Conservation (phyloP, 2,113 vertebrate species). For the Athene cunicularia region DNA sequence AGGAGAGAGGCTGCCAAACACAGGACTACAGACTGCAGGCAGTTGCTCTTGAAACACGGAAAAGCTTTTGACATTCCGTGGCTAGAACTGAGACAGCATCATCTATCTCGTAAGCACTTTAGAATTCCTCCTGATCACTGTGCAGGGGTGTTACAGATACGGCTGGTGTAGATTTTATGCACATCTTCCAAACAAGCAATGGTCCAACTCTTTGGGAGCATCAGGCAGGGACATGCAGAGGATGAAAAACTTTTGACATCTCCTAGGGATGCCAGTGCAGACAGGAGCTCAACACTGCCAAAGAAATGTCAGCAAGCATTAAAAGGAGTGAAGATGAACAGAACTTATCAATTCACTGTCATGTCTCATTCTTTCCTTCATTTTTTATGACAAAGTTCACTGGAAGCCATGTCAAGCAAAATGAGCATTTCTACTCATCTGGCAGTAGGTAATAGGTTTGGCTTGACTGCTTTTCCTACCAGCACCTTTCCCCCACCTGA, state of each 20-base stretch:
- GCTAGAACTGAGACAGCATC: not conserved
- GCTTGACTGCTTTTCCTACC: not conserved
- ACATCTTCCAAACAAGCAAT: not conserved
- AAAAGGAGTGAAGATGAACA: not conserved
- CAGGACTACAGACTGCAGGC: not conserved
- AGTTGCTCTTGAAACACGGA: fast-evolving
- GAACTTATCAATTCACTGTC: not conserved
- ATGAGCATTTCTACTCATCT: not conserved
- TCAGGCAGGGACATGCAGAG: not conserved
- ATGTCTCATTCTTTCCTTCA: not conserved
- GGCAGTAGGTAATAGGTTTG: not conserved
- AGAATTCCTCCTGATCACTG: not conserved
- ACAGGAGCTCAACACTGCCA: not conserved
- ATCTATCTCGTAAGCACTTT: not conserved
- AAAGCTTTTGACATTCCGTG: not conserved
- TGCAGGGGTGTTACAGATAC: not conserved
- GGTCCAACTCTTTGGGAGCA: not conserved
- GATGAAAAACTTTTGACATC: not conserved
- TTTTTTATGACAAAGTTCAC: not conserved
- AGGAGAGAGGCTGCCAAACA: not conserved
- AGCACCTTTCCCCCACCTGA: not conserved
- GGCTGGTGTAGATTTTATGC: not conserved
- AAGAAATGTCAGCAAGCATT: not conserved
- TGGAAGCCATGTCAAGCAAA: not conserved
- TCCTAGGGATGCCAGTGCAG: not conserved